Base-by-base conservation (phyloP, 2,888 invertebrate genomes). In the Metalampra italica region DNA sequence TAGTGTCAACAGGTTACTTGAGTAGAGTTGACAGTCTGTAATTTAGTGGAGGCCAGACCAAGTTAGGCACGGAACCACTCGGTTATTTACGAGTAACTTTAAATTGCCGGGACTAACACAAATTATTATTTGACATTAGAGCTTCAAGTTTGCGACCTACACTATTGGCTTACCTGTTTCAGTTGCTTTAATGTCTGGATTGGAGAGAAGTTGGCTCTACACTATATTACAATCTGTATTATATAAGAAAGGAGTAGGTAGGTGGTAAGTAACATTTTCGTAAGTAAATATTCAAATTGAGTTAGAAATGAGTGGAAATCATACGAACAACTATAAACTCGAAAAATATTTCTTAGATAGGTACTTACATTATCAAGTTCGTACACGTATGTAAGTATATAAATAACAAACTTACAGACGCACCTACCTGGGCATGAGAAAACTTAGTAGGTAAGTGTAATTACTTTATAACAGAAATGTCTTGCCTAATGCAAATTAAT, bases 1-100 rank as follows among this genome's bases (percentile, higher is more conserved):
- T 64, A 75, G 69, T 76, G 82, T 82, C 87, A 88, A 86, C 85
- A 84, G 86, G 86, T 87, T 82, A 82, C 85, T 84, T 80, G 82
- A 85, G 81, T 75, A 70, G 70, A 83, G 77, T 77, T 78, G 79
- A 77, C 81, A 78, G 81, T 78, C 79, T 82, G 79, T 86, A 84
- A 88, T 85, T 88, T 85, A 77, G 75, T 73, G 71, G 65, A 14
- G 68, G 64, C 66, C 67, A 22, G 76, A 74, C 75, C 69, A 79
- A 83, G 67, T 79, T 83, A 75, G 59, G 71, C 72, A 75, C 71
- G 71, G 66, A 69, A 66, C 70, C 70, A 74, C 71, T 68, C 75
- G 75, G 76, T 78, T 82, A 83, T 84, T 83, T 84, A 82, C 71
- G 64, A 76, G 72, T 75, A 76, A 84, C 78, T 86, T 82, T 78